Evolutionary conservation across 2,797 vertebrate species (phyloP), one percentile per base, ranked within the genome.

Genomic region (Myotis daubentonii): DNA sequence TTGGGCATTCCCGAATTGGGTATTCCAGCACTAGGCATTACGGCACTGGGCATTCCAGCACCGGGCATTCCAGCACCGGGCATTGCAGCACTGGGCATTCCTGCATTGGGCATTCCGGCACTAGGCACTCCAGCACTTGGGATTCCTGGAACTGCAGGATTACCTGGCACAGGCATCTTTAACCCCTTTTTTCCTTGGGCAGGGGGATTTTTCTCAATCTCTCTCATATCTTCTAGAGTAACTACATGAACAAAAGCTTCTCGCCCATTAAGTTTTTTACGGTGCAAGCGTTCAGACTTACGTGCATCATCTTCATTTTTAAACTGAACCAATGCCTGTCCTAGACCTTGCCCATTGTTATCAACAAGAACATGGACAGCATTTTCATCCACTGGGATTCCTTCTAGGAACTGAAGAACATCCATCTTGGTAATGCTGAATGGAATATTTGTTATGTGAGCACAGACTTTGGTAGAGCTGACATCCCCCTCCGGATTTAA

Each of bases 351-450:
- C 19, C 99, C 99, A 5, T 99, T 99, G 96, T 97, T 98, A 96
- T 99, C 99, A 86, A 99, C 99, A 88, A 99, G 98, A 95, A 99
- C 99, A 91, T 99, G 99, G 12, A 99, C 98, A 89, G 99, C 98
- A 94, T 98, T 99, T 96, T 99, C 99, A 94, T 99, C 99, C 94
- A 99, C 97, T 49, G 99, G 98, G 91, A 99, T 98, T 79, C 99
- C 99, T 91, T 99, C 99, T 55, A 99, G 97, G 97, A 99, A 99
- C 55, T 99, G 99, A 96, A 99, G 98, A 53, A 99, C 98, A 97
- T 99, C 99, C 97, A 99, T 99, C 98, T 99, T 99, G 80, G 99
- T 99, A 90, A 99, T 99, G 87, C 99, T 99, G 98, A 99, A 99
- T 8, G 99, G 99, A 96, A 99, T 99, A 98, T 99, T 99, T 95